These are phyloP conservation scores for Eulimnadia texana DNA, from an alignment of 1,140 invertebrate genomes.

Conservation along the genomic window DNA sequence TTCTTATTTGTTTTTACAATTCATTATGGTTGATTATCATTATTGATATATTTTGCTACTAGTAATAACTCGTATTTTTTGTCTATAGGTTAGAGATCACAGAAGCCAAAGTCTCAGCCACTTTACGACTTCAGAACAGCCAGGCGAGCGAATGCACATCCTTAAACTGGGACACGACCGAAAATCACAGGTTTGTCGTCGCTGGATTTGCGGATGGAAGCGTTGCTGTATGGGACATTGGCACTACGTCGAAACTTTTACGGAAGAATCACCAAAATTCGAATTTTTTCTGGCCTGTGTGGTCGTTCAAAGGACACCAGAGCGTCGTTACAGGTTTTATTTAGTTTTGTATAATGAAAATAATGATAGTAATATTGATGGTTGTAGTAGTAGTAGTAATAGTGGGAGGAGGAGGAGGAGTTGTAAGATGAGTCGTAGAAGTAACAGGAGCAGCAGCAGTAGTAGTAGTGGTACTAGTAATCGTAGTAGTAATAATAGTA, in stretches of 20 bases:
- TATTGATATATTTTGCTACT: neutral
- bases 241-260: conserved; percentile 35
- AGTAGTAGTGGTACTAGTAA: too few species aligned
- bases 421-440: too few species aligned
- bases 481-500: too few species aligned
- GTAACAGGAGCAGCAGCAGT: too few species aligned
- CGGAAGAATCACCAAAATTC: conserved; percentile 26
- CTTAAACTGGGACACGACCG: conserved; percentile 32
- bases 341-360: too few species aligned
- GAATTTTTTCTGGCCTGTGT: conserved; percentile 31
- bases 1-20: too few species aligned
- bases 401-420: too few species aligned
- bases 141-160: conserved; percentile 31
- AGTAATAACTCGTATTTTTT: neutral
- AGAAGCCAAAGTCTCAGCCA: conserved; percentile 28
- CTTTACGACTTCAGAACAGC: conserved; percentile 26
- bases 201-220: conserved; percentile 48
- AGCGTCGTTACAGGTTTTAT: conserved; percentile 27
- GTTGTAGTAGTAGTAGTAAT: too few species aligned
- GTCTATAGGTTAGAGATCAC: conserved; percentile 27
- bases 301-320: conserved; percentile 24
- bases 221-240: conserved; percentile 41
- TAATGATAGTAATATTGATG: too few species aligned
- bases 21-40: neutral
- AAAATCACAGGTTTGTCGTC: conserved; percentile 31